Conservation (phyloP, 2,113 vertebrate genomes). For the Oryzias curvinotus region DNA sequence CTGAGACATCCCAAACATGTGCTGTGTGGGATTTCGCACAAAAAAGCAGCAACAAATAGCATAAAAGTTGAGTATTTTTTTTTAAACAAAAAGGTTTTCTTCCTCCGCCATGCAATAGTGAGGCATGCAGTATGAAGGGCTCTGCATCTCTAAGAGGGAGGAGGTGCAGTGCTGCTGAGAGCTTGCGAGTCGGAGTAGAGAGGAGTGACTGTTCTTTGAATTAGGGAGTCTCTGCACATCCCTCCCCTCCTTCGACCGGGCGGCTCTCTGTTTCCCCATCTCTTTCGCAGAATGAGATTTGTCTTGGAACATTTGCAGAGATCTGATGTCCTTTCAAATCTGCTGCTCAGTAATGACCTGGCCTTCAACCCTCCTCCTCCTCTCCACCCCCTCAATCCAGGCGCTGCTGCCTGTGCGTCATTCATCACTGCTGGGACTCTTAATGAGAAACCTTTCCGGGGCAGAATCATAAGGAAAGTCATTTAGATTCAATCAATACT, state of each 20-base stretch:
- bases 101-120: too few species aligned
- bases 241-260: slow-evolving; percentile 2
- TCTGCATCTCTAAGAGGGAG: too few species aligned
- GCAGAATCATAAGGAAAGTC: slow-evolving; percentile 51
- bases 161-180: too few species aligned
- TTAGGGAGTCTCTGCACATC: slow-evolving; percentile 17
- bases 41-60: too few species aligned
- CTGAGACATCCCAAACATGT: too few species aligned
- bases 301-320: slow-evolving; percentile 7
- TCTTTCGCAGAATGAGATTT: slow-evolving; percentile 18
- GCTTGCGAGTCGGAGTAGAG: background rate
- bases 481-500: slow-evolving; percentile 69
- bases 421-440: slow-evolving; percentile 59
- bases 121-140: too few species aligned
- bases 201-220: background rate
- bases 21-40: too few species aligned
- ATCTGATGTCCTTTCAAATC: slow-evolving; percentile 35
- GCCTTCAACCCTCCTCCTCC: background rate
- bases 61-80: too few species aligned
- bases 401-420: slow-evolving; percentile 33
- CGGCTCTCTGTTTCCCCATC: slow-evolving; percentile 14
- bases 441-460: slow-evolving; percentile 67
- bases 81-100: too few species aligned
- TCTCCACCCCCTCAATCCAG: slow-evolving; percentile 17
- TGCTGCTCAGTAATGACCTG: slow-evolving; percentile 38